Base-by-base conservation (phyloP, 1,140 invertebrate genomes). In the Danaus melanippus region DNA sequence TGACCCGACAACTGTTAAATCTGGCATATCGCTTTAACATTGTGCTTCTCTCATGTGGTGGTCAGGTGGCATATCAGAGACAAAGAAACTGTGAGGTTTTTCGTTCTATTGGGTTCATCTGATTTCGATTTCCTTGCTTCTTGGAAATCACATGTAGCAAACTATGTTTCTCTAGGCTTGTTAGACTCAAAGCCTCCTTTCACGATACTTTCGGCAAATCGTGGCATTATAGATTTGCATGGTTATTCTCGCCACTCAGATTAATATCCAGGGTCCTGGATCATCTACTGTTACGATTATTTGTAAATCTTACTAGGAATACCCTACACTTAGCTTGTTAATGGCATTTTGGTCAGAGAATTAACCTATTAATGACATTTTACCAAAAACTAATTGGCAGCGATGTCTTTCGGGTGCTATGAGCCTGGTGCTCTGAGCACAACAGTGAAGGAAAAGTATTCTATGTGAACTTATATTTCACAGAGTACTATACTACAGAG, bases 111-210 rank as follows among this genome's bases (percentile, higher is more conserved):
- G 69, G 75, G 73, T 8, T 58, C 40, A 1, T 70, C 75, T 15
- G 62, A 67, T 7, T 65, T 82, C 43, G 76, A 79, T 53, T 59
- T 78, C 0, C 78, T 82, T 49, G 74, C 71, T 1, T 71, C 65
- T 40, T 3, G 3, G 1, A 15, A 1, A 3, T 1, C 15, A 15
- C 15, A 15, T 15, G 15, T 15, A 15, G 15, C 1, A 15, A 15
- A 15, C 15, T 15, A 15, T 15, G 15, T 15, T 1, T 15, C 15
- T 15, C 15, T 15, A 15, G 15, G 74, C 62, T 65, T 60, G 39
- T 67, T 47, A 58, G 71, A 79, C 70, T 67, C 15, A 12, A 67
- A 56, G 71, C 73, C 12, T 57, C 47, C 54, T 79, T 66, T 62
- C 69, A 66, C 59, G 65, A 76, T 53, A 72, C 75, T 1, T 81